These are phyloP conservation scores for Dromaius novaehollandiae DNA, from an alignment of 2,113 vertebrate species.

Conservation along the genomic window DNA sequence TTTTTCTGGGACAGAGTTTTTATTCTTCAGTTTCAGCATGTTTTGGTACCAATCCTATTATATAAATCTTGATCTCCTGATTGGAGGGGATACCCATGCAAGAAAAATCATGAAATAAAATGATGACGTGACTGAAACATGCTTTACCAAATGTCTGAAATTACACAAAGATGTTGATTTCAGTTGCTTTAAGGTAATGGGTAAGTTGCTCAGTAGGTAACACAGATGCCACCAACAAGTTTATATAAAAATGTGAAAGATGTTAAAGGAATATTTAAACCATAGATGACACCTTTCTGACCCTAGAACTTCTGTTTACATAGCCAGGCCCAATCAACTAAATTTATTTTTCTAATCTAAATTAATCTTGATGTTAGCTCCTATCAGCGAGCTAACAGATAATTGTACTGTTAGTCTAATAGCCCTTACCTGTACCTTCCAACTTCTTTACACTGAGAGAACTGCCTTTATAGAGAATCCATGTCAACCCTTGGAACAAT, in stretches of 20 bases:
- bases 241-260: neutral
- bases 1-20: neutral
- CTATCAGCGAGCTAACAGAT: neutral
- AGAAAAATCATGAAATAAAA: neutral
- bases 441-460: neutral
- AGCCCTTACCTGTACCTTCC: neutral
- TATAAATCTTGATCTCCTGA: neutral
- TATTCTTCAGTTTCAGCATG: neutral
- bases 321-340: neutral
- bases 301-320: neutral
- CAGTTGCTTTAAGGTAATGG: neutral
- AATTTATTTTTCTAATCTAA: neutral
- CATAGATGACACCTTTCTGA: neutral
- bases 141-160: neutral
- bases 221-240: neutral
- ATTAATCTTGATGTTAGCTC: neutral
- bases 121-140: neutral
- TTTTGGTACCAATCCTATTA: neutral
- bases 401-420: neutral
- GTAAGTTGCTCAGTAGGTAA: neutral
- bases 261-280: neutral
- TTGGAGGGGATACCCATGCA: neutral
- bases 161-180: neutral
- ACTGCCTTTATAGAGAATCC: neutral
- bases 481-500: accelerated